phyloP scores from a whole-genome alignment of 1,140 invertebrate genomes.

The Asbolus verrucosus region DNA sequence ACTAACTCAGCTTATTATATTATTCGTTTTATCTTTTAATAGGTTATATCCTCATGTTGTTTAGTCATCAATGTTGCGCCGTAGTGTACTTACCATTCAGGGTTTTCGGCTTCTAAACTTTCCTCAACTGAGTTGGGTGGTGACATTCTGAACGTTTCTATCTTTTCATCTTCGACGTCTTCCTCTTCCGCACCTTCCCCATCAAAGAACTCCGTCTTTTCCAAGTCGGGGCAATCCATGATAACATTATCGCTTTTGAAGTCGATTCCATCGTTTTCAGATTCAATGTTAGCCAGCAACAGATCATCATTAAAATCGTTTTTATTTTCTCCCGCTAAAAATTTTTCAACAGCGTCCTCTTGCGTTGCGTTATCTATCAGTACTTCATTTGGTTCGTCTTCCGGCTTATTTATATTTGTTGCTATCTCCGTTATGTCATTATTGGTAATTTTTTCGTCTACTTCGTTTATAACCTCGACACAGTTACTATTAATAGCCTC shows the following conservation, averaged over 20 bases:
- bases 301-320: conserved; percentile 44
- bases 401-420: conserved; percentile 40
- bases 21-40: too few species aligned
- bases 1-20: too few species aligned
- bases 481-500: conserved; percentile 53
- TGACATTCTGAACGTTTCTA: conserved; percentile 5
- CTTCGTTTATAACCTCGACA: conserved; percentile 48
- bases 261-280: conserved; percentile 44
- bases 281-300: conserved; percentile 41
- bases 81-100: conserved; percentile 20
- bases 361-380: conserved; percentile 17
- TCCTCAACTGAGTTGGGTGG: conserved; percentile 24
- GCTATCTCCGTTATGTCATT: conserved; percentile 45
- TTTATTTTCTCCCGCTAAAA: conserved; percentile 54
- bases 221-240: conserved; percentile 24
- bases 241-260: conserved; percentile 43
- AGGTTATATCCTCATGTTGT: too few species aligned
- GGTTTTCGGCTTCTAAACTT: conserved; percentile 34
- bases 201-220: conserved; percentile 33
- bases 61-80: too few species aligned
- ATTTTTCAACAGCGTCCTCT: conserved; percentile 54
- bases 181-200: conserved; percentile 24
- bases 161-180: conserved; percentile 32
- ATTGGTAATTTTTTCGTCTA: conserved; percentile 36
- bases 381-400: conserved; percentile 30